These are phyloP conservation scores for Ephestia elutella DNA, from an alignment of 1,140 invertebrate genomes.

Conservation along the genomic window DNA sequence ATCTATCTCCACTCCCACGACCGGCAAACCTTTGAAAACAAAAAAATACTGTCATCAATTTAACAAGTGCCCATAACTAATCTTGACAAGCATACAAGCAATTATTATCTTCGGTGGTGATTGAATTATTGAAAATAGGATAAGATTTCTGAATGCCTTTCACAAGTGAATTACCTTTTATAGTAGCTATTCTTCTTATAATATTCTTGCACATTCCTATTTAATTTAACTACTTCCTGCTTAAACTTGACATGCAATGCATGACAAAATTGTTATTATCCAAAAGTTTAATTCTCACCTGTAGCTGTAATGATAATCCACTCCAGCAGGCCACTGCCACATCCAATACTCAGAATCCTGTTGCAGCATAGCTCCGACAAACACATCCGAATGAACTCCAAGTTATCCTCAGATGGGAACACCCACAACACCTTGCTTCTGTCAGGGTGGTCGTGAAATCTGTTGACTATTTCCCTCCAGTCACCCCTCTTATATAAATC, in stretches of 20 bases:
- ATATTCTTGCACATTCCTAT: background rate
- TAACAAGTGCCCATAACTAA: too few relatives aligned
- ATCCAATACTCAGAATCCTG: conserved; percentile 63
- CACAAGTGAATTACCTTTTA: too few relatives aligned
- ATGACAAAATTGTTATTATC: too few relatives aligned
- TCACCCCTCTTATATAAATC: conserved; percentile 44
- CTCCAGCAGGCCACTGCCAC: conserved; percentile 68
- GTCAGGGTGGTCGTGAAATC: conserved; percentile 48
- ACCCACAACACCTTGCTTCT: conserved; percentile 67
- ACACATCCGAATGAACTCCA: conserved; percentile 44
- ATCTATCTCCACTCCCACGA: conserved; percentile 67
- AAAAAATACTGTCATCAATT: background rate
- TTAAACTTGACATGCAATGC: too few relatives aligned
- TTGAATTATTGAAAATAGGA: too few relatives aligned
- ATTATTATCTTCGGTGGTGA: background rate
- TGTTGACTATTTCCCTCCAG: conserved; percentile 58
- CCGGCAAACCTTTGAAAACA: conserved; percentile 44
- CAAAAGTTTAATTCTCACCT: conserved; percentile 29
- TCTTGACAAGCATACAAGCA: too few relatives aligned
- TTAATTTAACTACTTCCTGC: too few relatives aligned
- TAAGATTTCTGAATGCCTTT: too few relatives aligned
- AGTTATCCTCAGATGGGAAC: conserved; percentile 64
- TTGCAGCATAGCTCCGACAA: conserved; percentile 39
- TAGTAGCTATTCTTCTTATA: conserved; percentile 1
- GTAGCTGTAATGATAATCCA: conserved; percentile 66